Evolutionary conservation across 2,113 vertebrate species (phyloP).

Genomic region (Martes martes): DNA sequence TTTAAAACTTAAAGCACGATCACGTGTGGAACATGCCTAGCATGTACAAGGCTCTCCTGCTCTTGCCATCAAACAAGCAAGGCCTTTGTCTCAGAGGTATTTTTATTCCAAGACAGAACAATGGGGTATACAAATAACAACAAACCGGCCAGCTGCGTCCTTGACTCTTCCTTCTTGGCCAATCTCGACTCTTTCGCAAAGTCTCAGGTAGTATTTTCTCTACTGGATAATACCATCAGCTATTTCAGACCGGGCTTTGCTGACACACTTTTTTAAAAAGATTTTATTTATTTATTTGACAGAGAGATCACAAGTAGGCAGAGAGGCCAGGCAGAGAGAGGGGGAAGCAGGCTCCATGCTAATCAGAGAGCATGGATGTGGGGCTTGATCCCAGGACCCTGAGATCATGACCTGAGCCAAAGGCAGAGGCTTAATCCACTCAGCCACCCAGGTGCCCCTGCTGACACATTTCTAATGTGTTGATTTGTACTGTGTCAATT

Average conservation of each 20-base stretch:
- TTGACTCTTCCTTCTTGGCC: not conserved
- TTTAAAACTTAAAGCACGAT: not conserved
- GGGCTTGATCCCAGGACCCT: no score
- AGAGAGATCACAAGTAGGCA: no score
- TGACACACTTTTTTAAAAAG: not conserved
- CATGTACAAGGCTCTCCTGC: not conserved
- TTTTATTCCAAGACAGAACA: not conserved
- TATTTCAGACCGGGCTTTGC: not conserved
- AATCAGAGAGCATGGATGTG: no score
- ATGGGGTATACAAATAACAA: not conserved
- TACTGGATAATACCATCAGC: not conserved
- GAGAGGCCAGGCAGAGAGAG: no score
- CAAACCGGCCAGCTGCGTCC: not conserved
- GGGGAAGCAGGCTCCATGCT: no score
- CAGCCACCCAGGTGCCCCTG: no score
- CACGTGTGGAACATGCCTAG: not conserved
- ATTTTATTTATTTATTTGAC: no score
- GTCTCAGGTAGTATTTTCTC: not conserved
- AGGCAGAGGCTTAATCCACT: no score
- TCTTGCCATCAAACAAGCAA: not conserved
- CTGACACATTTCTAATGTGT: not conserved
- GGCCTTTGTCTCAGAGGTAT: not conserved
- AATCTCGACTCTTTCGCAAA: not conserved
- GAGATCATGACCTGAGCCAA: no score
- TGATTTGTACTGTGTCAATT: not conserved